Evolutionary conservation across 2,888 invertebrate species (phyloP), one percentile per base, ranked within the genome.

Genomic region (Stenurella melanura): DNA sequence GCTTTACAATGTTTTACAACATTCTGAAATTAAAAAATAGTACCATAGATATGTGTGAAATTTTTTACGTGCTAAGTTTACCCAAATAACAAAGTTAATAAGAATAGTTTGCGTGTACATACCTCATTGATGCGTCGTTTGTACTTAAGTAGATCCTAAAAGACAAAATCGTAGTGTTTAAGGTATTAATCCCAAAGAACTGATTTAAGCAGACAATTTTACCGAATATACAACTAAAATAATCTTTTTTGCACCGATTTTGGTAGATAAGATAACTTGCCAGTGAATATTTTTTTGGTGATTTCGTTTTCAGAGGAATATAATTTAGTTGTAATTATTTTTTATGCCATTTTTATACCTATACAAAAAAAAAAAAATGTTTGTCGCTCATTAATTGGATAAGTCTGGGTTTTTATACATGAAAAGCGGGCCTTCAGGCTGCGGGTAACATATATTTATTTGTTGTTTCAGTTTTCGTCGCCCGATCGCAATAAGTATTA

Each of bases 401-500:
- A 38, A 38, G 42, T 68, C 64, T 70, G 70, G 64, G 34, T 74
- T 69, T 61, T 74, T 66, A 66, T 54, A 64, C 21, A 15, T 10
- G n/a, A 15, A 54, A 26, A n/a, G 12, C 5, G 50, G 72, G 74
- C 56, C 77, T 77, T 77, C 77, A 77, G 74, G 77, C 74, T 75
- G 78, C 75, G 26, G 66, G 26, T 64, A 75, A 72, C 56, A 72
- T 75, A 63, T 73, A 74, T 75, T 38, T 63, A 73, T 75, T 78
- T 68, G 64, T 58, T 71, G 64, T 73, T 60, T 77, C 78, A 80
- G 78, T 82, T 78, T 82, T 80, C 78, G 82, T 87, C 85, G 86
- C 87, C 86, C 85, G 82, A 82, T 86, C 85, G 87, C 86, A 86
- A 87, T 86, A 87, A 87, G 86, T 87, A 87, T 87, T 87, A 86